Conservation (phyloP, 2,888 invertebrate genomes). For the Flexamia atlantica region DNA sequence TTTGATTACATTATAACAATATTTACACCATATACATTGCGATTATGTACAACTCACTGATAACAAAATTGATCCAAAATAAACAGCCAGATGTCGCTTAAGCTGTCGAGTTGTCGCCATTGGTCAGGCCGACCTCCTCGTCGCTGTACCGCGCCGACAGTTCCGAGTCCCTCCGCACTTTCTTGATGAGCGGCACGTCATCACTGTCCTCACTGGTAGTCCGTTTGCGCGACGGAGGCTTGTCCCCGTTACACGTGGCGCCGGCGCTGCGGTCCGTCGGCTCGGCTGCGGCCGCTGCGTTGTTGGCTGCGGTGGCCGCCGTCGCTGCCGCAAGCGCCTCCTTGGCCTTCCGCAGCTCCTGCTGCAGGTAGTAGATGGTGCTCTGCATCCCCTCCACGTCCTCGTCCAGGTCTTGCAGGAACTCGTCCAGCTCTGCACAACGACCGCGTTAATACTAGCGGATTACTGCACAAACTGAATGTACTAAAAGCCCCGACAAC, state of each 20-base stretch:
- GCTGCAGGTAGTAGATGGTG: constrained; percentile 95
- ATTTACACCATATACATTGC: constrained; percentile 48
- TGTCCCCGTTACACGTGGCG: constrained; percentile 3
- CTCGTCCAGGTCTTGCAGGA: constrained; percentile 96
- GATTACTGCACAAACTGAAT: too few species aligned
- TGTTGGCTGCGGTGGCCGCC: constrained; percentile 73
- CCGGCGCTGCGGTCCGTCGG: constrained; percentile 2
- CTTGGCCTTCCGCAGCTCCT: constrained; percentile 91
- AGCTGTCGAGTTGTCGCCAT: constrained; percentile 43
- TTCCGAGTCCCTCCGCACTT: constrained; percentile 84
- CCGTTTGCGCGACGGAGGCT: constrained; percentile 68
- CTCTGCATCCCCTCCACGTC: constrained; percentile 99
- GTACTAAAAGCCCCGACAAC: too few species aligned
- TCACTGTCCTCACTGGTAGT: constrained; percentile 76
- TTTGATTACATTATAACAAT: constrained; percentile 45
- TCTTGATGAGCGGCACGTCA: constrained; percentile 79
- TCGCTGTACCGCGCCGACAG: constrained; percentile 86
- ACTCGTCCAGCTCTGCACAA: constrained; percentile 91
- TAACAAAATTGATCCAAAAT: constrained; percentile 21
- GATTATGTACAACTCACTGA: constrained; percentile 32
- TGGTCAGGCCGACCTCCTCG: constrained; percentile 78
- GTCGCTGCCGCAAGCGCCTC: constrained; percentile 82
- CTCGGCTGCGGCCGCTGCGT: constrained; percentile 72
- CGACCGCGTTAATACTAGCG: too few species aligned
- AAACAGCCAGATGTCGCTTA: constrained; percentile 25